Percentiles rank a stretch among this genome's conserved stretches.
Evolutionary conservation across 2,797 vertebrate species (phyloP).

Genomic region (Pseudochirops cupreus): DNA sequence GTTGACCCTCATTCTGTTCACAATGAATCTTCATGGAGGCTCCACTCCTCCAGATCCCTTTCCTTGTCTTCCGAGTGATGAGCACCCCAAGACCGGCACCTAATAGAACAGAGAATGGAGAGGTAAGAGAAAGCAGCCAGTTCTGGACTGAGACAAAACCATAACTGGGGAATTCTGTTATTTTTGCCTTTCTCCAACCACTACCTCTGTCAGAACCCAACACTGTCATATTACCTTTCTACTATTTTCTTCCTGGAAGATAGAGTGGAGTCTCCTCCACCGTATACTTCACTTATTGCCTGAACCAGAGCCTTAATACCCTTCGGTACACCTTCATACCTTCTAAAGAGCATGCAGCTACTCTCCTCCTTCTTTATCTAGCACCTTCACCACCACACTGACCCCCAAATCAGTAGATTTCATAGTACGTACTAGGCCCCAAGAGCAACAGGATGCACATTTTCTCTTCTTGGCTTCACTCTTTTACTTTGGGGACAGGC

Average conservation of each 20-base stretch:
- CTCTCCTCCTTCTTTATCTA: neutral
- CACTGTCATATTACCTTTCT: neutral
- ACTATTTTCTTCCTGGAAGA: neutral
- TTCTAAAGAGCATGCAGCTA: neutral
- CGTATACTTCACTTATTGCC: neutral
- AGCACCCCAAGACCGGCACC: constrained; percentile 27
- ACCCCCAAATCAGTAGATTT: neutral
- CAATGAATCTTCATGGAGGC: neutral
- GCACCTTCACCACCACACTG: neutral
- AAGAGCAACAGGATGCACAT: constrained; percentile 61
- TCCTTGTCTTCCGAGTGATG: constrained; percentile 40
- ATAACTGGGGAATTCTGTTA: neutral
- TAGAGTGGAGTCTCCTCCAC: neutral
- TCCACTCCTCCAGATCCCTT: constrained; percentile 2
- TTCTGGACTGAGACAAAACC: neutral
- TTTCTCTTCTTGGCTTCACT: neutral
- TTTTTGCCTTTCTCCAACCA: neutral
- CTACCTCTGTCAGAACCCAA: neutral
- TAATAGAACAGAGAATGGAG: neutral
- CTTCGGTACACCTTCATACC: neutral
- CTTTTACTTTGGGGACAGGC: neutral
- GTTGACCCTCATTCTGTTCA: neutral
- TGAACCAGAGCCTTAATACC: neutral
- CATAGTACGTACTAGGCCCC: constrained; percentile 38
- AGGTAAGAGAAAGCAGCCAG: neutral